Evolutionary conservation across 2,797 vertebrate species (phyloP), one percentile per base, ranked within the genome.

Genomic region (Pogoniulus pusillus): DNA sequence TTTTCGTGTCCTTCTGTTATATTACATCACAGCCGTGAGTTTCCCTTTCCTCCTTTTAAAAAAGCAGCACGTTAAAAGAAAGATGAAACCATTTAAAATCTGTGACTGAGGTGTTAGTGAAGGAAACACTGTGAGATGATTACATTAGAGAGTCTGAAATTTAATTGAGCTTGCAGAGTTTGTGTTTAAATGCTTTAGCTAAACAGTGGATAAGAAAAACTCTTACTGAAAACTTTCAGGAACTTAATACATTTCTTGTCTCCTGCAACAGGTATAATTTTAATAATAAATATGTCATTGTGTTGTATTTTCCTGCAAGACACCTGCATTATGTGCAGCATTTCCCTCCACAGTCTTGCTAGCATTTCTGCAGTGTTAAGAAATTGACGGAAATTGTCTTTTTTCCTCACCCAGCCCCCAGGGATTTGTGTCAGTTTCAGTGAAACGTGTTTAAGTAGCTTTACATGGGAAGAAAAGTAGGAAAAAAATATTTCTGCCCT

Each of bases 331-430:
- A 32, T 80, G 41, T 77, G 73, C 75, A 86, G 62, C 24, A 4
- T 86, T 95, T 71, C 75, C 65, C 77, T 92, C 45, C 76, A 75
- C 35, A 87, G 66, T 90, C 60, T 74, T 43, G 47, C 68, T 95
- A 83, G 94, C 78, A 82, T 39, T 76, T 91, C 34, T 82, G 43
- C 55, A 91, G 64, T 68, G 68, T 81, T 94, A 47, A 69, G 82
- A 85, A 97, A 78, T 86, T 94, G 91, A 82, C 87, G 92, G 77
- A 95, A 96, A 97, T 94, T 91, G 69, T 94, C 81, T 86, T 74
- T 96, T 95, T 82, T 47, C 96, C 93, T 78, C 90, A 86, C 65
- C 62, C 75, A 12, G 7, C 41, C 16, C 62, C 77, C 23, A 12
- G 69, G 80, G 58, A 74, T 69, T 96, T 96, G 91, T 94, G 34